These are phyloP conservation scores for Megaleporinus macrocephalus DNA, from an alignment of 2,113 vertebrate species.

Conservation along the genomic window DNA sequence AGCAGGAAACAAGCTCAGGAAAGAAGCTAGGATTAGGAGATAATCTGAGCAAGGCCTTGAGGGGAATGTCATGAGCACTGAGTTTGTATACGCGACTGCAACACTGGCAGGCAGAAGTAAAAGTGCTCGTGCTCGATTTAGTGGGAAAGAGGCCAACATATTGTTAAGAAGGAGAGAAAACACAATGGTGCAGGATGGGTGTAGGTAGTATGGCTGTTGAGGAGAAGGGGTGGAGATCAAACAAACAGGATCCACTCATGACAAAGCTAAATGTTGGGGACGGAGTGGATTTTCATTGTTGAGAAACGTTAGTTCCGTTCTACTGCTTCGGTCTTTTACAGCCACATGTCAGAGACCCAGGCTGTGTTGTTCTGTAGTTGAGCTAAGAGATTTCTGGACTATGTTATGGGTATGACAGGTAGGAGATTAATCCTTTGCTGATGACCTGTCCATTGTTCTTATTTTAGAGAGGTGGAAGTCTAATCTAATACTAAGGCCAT, in stretches of 20 bases:
- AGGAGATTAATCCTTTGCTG: neutral
- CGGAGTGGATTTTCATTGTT: neutral
- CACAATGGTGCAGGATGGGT: constrained; percentile 53
- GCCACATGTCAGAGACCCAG: neutral
- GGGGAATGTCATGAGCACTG: neutral
- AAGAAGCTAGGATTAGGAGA: neutral
- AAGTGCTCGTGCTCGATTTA: neutral
- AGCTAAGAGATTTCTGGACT: neutral
- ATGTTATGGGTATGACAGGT: neutral
- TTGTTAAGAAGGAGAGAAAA: constrained; percentile 8
- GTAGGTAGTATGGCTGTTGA: constrained; percentile 27
- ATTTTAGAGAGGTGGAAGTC: neutral
- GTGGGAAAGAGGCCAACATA: constrained; percentile 30
- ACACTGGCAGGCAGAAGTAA: neutral
- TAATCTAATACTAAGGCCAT: constrained; percentile 4
- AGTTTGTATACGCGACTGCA: constrained; percentile 8
- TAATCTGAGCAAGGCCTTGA: constrained; percentile 9
- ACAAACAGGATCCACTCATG: constrained; percentile 45
- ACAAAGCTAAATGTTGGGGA: constrained; percentile 8
- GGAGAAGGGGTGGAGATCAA: constrained; percentile 34
- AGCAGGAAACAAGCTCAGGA: neutral
- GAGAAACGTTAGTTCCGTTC: neutral
- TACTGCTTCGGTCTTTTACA: neutral
- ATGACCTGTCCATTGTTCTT: neutral
- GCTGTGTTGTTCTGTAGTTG: neutral